Evolutionary conservation across 2,888 invertebrate genomes (phyloP), one percentile per base, ranked within the genome.

Genomic region (Lasioglossum figueresi): DNA sequence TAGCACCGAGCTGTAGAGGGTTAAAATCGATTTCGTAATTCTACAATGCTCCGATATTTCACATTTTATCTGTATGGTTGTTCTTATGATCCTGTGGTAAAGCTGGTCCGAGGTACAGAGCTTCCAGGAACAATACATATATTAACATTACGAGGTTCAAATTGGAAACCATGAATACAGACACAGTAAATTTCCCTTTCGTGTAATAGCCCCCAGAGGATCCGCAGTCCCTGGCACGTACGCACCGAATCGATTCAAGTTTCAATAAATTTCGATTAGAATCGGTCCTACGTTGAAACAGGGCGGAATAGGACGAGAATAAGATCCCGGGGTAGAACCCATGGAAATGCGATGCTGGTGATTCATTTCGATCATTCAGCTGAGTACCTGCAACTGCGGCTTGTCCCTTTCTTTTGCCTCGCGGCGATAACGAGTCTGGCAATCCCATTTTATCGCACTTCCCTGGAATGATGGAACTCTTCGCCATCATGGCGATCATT

Each of bases 401-500:
- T 74, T 66, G 56, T 37, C 80, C 45, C 56, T 81, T 66, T 78
- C 75, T 52, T 34, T 27, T 68, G n/a, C 56, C 59, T 6, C 45
- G 40, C n/a, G 68, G 82, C 77, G 88, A 85, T 91, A 92, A 91
- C 88, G 89, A 91, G 87, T 66, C 88, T 86, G 88, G 85, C 91
- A 90, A 90, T 86, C 87, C 82, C 84, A 82, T 86, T 91, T 88
- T 84, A 85, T 84, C 85, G 83, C n/a, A 31, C 56, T 63, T n/a
- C 63, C 27, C 45, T 10, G 43, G 6, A 71, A 45, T 31, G 72
- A 52, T 66, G 48, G 37, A 34, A 52, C 76, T 79, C 73, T 72
- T 80, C 75, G 56, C 71, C 76, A n/a, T 76, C 63, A 72, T 63
- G 68, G 52, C 74, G 34, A 59, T 37, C 73, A 34, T 75, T 45